These are phyloP conservation scores for Imbricaverruca yamaguchii DNA, from an alignment of 2,888 invertebrate species.

Conservation along the genomic window DNA sequence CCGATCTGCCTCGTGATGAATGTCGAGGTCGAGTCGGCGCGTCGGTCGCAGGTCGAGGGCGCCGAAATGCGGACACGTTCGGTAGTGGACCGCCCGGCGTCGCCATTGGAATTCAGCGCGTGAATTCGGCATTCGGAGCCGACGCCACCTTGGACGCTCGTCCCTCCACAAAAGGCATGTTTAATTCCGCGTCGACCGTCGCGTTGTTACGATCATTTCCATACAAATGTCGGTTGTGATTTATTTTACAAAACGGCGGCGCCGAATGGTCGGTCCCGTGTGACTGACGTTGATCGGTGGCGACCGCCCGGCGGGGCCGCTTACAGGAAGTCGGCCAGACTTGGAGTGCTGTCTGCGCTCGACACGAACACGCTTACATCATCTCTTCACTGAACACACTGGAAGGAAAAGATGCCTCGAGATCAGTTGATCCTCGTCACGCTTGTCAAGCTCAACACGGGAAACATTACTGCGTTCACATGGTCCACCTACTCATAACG, in stretches of 20 bases:
- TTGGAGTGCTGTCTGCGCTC: background rate
- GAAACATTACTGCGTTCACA: background rate
- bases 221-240: constrained; percentile 15
- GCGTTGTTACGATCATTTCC: constrained; percentile 1
- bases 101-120: background rate
- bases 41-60: too few relatives aligned
- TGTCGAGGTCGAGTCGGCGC: background rate
- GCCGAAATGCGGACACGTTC: background rate
- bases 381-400: background rate
- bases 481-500: too few relatives aligned
- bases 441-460: background rate
- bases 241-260: constrained; percentile 20
- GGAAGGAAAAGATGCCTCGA: background rate
- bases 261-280: background rate
- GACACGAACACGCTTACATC: background rate
- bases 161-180: constrained; percentile 1
- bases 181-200: background rate
- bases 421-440: background rate
- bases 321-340: background rate
- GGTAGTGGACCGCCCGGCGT: background rate
- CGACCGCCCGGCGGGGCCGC: background rate
- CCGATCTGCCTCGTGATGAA: background rate
- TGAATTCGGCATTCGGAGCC: constrained; percentile 42
- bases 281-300: background rate
- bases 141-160: constrained; percentile 43